Evolutionary conservation across 1,140 invertebrate species (phyloP).

Genomic region (Drosophila lowei): DNA sequence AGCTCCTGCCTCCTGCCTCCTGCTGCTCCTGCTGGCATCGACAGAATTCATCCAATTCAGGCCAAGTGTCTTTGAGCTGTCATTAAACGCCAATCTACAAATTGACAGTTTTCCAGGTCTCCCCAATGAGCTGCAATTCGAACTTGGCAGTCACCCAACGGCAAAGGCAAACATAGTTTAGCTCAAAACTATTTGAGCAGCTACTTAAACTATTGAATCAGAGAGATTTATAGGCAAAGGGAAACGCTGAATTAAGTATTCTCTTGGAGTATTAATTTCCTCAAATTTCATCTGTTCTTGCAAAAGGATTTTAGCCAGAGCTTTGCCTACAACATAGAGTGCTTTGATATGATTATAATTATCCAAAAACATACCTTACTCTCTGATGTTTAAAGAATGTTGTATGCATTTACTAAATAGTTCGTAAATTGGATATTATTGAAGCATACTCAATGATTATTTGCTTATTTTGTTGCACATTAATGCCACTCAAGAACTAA

Average conservation of each 20-base stretch:
- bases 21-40: slow-evolving; percentile 33
- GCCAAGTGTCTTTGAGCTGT: slow-evolving; percentile 68
- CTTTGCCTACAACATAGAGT: no score
- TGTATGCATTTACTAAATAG: no score
- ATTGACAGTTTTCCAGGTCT: slow-evolving; percentile 65
- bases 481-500: no score
- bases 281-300: background rate
- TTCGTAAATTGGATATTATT: no score
- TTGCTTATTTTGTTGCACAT: no score
- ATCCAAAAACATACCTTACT: no score
- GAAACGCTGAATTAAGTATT: slow-evolving; percentile 27
- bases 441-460: no score
- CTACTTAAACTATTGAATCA: slow-evolving; percentile 21
- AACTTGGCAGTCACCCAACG: slow-evolving; percentile 19
- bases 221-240: slow-evolving; percentile 9
- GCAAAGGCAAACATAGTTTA: slow-evolving; percentile 2
- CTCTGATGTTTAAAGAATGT: no score
- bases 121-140: slow-evolving; percentile 35
- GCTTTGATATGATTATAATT: no score
- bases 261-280: slow-evolving; percentile 2
- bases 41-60: slow-evolving; percentile 35
- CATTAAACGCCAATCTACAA: slow-evolving; percentile 54
- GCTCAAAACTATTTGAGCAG: slow-evolving; percentile 3
- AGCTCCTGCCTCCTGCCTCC: slow-evolving; percentile 7
- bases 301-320: no score